phyloP scores from a whole-genome alignment of 1,140 invertebrate genomes.

The Papilio dardanus region DNA sequence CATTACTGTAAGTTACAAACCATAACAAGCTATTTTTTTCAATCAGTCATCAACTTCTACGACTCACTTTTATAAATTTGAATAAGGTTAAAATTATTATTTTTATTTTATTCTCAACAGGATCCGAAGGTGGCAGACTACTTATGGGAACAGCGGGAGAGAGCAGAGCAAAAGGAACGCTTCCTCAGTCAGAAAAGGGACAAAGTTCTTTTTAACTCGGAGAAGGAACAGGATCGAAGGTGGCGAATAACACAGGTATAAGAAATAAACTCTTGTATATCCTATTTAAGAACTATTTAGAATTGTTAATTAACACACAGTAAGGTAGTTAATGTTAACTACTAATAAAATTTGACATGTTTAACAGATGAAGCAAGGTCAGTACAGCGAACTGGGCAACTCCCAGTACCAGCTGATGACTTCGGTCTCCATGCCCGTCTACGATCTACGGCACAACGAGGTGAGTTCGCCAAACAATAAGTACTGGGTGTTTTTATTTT shows the following conservation, averaged over 20 bases:
- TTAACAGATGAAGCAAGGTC: slow-evolving; percentile 84
- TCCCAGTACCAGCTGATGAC: slow-evolving; percentile 91
- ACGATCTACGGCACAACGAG: slow-evolving; percentile 90
- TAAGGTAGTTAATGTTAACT: too few species aligned
- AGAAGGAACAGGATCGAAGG: slow-evolving; percentile 83
- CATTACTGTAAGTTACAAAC: slow-evolving; percentile 86
- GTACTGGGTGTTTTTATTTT: background rate
- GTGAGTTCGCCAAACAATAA: slow-evolving; percentile 81
- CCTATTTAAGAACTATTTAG: background rate
- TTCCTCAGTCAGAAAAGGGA: slow-evolving; percentile 85
- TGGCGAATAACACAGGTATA: slow-evolving; percentile 78
- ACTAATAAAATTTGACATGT: background rate
- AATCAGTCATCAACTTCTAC: background rate
- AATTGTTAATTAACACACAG: background rate
- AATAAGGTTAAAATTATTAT: background rate
- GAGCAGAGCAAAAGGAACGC: slow-evolving; percentile 88
- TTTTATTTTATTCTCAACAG: slow-evolving; percentile 63
- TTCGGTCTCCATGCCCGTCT: slow-evolving; percentile 95
- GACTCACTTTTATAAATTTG: background rate
- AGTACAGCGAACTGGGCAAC: slow-evolving; percentile 82
- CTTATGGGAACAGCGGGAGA: slow-evolving; percentile 92
- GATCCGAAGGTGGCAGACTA: slow-evolving; percentile 95
- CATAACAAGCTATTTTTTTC: background rate
- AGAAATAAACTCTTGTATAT: background rate
- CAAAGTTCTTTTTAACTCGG: slow-evolving; percentile 81